These are phyloP conservation scores for Leptopilina syphax DNA, from an alignment of 2,888 invertebrate genomes.

Conservation along the genomic window DNA sequence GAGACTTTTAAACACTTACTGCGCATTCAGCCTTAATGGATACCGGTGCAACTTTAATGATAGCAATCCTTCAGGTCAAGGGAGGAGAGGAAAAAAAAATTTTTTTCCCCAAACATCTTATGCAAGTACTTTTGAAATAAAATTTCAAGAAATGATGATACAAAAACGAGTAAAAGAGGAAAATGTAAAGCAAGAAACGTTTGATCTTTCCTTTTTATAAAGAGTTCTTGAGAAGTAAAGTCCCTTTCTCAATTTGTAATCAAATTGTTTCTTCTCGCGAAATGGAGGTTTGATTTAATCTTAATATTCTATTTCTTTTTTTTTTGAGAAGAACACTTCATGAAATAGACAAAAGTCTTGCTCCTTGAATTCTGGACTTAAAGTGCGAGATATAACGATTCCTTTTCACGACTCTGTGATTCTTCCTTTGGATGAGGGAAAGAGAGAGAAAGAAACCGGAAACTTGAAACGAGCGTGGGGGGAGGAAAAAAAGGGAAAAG, in stretches of 20 bases:
- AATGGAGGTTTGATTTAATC: slow-evolving; percentile 44
- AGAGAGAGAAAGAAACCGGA: slow-evolving; percentile 30
- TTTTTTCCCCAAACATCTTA: background rate
- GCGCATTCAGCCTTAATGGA: slow-evolving; percentile 14
- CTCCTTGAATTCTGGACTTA: slow-evolving; percentile 55
- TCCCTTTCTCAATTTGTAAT: slow-evolving; percentile 5
- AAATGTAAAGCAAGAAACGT: background rate
- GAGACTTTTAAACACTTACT: slow-evolving; percentile 15
- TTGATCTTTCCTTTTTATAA: background rate
- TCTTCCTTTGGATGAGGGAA: slow-evolving; percentile 21
- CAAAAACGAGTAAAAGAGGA: background rate
- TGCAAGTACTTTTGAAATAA: slow-evolving; percentile 1
- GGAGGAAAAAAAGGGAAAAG: slow-evolving; percentile 27
- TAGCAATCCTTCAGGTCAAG: slow-evolving; percentile 11
- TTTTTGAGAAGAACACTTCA: slow-evolving; percentile 9
- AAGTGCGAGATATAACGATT: slow-evolving; percentile 56
- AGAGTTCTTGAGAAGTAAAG: background rate
- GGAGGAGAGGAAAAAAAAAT: no score
- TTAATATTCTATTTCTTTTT: slow-evolving; percentile 42
- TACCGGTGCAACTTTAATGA: slow-evolving; percentile 9
- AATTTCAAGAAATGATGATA: background rate
- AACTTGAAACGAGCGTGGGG: slow-evolving; percentile 21
- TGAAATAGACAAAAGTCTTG: slow-evolving; percentile 40
- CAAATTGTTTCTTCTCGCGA: slow-evolving; percentile 6
- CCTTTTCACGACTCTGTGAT: slow-evolving; percentile 54